Evolutionary conservation across 2,888 invertebrate species (phyloP).

Genomic region (Drosophila setosimentum): DNA sequence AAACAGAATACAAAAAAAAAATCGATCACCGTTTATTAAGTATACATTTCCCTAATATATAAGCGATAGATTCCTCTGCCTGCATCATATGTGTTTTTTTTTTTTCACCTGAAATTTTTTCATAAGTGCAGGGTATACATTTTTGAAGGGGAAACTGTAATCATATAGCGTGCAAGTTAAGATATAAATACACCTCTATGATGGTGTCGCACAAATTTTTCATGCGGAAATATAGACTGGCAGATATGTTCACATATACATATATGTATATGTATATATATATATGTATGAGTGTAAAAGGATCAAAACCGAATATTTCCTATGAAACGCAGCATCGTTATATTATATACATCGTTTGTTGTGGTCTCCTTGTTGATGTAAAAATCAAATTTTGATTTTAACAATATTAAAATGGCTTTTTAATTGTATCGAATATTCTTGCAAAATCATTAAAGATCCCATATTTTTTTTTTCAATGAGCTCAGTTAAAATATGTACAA

Average conservation of each 20-base stretch:
- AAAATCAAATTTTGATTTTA: background rate
- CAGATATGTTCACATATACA: background rate
- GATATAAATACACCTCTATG: slow-evolving; percentile 9
- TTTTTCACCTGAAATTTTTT: background rate
- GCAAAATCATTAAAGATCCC: background rate
- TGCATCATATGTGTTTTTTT: background rate
- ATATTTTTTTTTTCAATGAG: background rate
- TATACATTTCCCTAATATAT: background rate
- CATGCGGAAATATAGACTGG: slow-evolving; percentile 22
- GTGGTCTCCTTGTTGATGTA: background rate
- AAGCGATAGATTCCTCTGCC: background rate
- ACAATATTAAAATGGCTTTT: background rate
- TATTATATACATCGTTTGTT: background rate
- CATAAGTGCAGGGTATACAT: slow-evolving; percentile 3
- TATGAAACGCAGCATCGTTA: background rate
- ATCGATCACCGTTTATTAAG: background rate
- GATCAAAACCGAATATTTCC: background rate
- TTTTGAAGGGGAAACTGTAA: background rate
- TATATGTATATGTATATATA: background rate
- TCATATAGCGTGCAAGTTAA: slow-evolving; percentile 14
- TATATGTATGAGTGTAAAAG: background rate
- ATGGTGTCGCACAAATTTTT: slow-evolving; percentile 4
- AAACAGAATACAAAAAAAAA: background rate
- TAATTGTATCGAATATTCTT: background rate
- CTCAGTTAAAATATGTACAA: background rate